A percentile compares a stretch with the other conserved stretches of the same genome.
These are phyloP conservation scores for Seira musarum DNA, from an alignment of 2,888 invertebrate genomes.

Conservation along the genomic window DNA sequence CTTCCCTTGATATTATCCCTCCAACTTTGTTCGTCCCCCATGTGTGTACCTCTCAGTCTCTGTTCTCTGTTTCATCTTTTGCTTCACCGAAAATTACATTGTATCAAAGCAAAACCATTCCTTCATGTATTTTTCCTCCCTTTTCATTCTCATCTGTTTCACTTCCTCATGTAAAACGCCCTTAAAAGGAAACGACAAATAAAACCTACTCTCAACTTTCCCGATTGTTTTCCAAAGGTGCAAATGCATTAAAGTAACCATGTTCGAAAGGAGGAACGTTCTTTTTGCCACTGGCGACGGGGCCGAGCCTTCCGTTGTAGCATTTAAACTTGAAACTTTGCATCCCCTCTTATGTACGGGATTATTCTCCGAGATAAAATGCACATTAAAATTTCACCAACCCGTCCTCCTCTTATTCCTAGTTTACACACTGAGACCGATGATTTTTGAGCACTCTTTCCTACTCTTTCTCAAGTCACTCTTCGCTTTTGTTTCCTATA, in stretches of 20 bases:
- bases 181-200: constrained; percentile 11
- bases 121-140: neutral
- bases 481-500: neutral
- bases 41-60: constrained; percentile 4
- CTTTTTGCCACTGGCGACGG: neutral
- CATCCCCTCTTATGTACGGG: constrained; percentile 13
- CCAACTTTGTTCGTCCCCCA: constrained; percentile 13
- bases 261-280: neutral
- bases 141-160: neutral
- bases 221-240: neutral
- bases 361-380: constrained; percentile 47
- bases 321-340: neutral
- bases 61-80: constrained; percentile 1
- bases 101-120: constrained; percentile 4
- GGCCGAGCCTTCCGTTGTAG: neutral
- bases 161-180: constrained; percentile 3
- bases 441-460: constrained; percentile 3
- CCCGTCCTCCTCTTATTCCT: constrained; percentile 21
- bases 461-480: neutral
- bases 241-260: constrained; percentile 1
- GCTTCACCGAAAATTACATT: constrained; percentile 3
- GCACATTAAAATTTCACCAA: constrained; percentile 52
- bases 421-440: neutral
- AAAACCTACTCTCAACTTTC: neutral
- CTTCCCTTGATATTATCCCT: constrained; percentile 16